Evolutionary conservation across 2,113 vertebrate species (phyloP).

Genomic region (Oncorhynchus masou): DNA sequence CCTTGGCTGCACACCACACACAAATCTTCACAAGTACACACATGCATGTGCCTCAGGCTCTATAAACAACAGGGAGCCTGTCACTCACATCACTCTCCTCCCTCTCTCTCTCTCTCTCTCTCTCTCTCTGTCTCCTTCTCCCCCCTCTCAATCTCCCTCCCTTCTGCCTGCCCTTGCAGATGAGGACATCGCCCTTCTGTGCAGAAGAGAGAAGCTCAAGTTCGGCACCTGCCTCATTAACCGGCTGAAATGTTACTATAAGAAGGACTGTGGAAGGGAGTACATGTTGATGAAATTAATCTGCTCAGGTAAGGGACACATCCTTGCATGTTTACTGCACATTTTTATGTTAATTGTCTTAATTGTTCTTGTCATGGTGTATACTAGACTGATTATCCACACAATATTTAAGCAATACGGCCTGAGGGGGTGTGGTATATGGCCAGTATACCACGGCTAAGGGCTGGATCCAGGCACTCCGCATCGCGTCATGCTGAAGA

Average conservation of each 20-base stretch:
- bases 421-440: too few species aligned
- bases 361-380: not conserved
- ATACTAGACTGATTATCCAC: not conserved
- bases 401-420: too few species aligned
- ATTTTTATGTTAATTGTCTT: not conserved
- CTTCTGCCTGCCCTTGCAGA: not conserved
- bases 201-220: conserved; percentile 68
- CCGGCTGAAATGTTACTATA: conserved; percentile 78
- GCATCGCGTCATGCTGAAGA: too few species aligned
- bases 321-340: not conserved
- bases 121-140: too few species aligned
- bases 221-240: conserved; percentile 71
- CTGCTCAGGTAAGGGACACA: conserved; percentile 81
- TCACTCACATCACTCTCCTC: conserved; percentile 49
- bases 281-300: conserved; percentile 88
- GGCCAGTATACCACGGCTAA: too few species aligned
- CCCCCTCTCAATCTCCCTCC: conserved; percentile 27
- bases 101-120: not conserved
- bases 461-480: too few species aligned
- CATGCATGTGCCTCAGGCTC: conserved; percentile 41
- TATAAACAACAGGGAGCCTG: conserved; percentile 59
- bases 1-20: conserved; percentile 25
- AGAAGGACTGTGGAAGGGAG: conserved; percentile 73
- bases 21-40: not conserved
- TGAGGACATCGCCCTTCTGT: conserved; percentile 13